phyloP scores from a whole-genome alignment of 2,797 vertebrate genomes.

The Chlorospingus semifuscus region DNA sequence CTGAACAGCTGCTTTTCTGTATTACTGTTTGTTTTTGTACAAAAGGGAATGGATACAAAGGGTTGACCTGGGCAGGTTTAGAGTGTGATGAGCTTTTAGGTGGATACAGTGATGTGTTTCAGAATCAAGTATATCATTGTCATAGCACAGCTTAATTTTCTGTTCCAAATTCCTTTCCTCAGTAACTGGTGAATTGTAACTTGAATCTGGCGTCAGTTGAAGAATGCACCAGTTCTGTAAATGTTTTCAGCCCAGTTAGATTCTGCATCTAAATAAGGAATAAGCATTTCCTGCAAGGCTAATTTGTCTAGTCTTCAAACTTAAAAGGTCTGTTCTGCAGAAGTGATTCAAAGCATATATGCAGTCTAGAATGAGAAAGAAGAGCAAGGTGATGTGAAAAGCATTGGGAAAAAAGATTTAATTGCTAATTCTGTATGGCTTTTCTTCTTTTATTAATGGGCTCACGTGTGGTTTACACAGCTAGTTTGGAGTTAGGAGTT shows the following conservation, averaged over 20 bases:
- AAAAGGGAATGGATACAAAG: neutral
- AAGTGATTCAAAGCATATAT: neutral
- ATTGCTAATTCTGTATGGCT: neutral
- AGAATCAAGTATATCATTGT: neutral
- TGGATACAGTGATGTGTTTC: neutral
- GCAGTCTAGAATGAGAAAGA: neutral
- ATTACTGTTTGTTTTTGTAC: neutral
- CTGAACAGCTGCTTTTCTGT: neutral
- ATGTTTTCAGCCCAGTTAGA: neutral
- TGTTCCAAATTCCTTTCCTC: neutral
- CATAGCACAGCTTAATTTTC: neutral
- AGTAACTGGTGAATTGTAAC: neutral
- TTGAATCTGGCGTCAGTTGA: neutral
- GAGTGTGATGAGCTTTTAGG: neutral
- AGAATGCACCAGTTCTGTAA: neutral
- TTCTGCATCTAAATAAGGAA: neutral
- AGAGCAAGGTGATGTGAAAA: neutral
- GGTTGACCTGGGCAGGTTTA: neutral
- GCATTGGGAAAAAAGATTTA: neutral
- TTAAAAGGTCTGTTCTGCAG: neutral
- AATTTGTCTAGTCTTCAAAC: neutral
- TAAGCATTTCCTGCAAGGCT: neutral
- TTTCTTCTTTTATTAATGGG: neutral
- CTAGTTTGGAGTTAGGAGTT: neutral
- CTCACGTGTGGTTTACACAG: neutral